Evolutionary conservation across 92 coral and sea anemone species (phyloP).

Genomic region (Montipora capitata): DNA sequence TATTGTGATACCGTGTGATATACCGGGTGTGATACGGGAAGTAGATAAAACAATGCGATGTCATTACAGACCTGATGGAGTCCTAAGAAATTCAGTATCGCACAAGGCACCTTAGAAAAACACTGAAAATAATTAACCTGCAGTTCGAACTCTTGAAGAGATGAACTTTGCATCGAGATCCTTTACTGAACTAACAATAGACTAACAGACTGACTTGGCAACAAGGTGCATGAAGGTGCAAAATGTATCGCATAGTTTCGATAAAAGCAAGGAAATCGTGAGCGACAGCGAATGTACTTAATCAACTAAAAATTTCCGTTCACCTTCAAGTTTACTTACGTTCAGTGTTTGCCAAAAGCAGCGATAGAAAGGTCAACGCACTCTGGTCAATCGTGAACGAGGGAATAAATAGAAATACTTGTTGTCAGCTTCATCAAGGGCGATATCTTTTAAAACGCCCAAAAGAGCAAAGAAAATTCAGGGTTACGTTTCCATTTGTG

Average conservation of each 20-base stretch:
- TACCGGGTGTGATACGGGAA: not conserved
- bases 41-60: not conserved
- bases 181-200: not conserved
- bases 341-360: not conserved
- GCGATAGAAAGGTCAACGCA: not conserved
- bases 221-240: not conserved
- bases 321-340: not conserved
- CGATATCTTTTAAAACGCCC: constrained; percentile 2
- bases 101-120: not conserved
- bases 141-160: not conserved
- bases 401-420: not conserved
- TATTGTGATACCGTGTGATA: not conserved
- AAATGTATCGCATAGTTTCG: not conserved
- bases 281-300: constrained; percentile 47
- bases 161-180: not conserved
- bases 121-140: not conserved
- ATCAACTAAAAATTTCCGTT: constrained; percentile 16
- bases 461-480: constrained; percentile 9
- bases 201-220: not conserved
- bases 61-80: constrained; percentile 3
- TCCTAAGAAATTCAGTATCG: not conserved
- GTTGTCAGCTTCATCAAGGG: not conserved
- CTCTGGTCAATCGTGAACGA: not conserved
- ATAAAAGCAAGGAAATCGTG: constrained; percentile 45
- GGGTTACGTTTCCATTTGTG: constrained; percentile 32